These are phyloP conservation scores for Sebastes steindachneri DNA, from an alignment of 2,797 vertebrate species.

Conservation along the genomic window DNA sequence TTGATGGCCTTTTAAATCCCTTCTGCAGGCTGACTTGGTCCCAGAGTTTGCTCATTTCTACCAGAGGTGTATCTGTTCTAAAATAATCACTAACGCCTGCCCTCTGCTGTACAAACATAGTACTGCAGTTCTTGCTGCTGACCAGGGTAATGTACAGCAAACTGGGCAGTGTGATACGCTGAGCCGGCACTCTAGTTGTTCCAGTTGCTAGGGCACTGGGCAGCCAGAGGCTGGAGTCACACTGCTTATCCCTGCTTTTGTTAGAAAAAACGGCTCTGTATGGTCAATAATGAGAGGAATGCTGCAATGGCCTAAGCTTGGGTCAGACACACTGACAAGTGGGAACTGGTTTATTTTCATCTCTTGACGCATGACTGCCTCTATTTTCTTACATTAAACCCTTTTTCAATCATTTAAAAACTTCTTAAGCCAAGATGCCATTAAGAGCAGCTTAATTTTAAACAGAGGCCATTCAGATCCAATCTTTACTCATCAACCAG, in stretches of 20 bases:
- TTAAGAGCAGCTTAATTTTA: background rate
- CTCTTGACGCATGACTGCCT: background rate
- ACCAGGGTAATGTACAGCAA: constrained; percentile 5
- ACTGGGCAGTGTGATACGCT: constrained; percentile 44
- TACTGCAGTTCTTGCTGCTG: constrained; percentile 13
- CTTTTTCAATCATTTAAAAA: background rate
- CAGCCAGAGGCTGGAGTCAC: constrained; percentile 39
- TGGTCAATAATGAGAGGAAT: constrained; percentile 52
- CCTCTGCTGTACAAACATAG: constrained; percentile 55
- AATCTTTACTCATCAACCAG: constrained; percentile 39
- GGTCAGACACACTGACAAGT: constrained; percentile 25
- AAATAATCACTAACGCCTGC: constrained; percentile 12
- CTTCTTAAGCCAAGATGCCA: background rate
- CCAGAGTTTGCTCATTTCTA: background rate
- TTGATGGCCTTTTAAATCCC: background rate
- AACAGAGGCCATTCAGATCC: background rate
- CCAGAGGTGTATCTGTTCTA: background rate
- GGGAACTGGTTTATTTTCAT: background rate
- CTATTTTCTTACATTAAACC: background rate
- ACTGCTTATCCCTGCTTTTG: constrained; percentile 68
- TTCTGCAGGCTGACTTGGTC: background rate
- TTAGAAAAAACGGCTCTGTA: constrained; percentile 44
- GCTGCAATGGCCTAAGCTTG: constrained; percentile 38
- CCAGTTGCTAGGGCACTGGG: constrained; percentile 25
- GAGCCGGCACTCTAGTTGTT: constrained; percentile 63